Evolutionary conservation across 64 coral and sea anemone genomes (phyloP).

Genomic region (Dendronephthya gigantea): DNA sequence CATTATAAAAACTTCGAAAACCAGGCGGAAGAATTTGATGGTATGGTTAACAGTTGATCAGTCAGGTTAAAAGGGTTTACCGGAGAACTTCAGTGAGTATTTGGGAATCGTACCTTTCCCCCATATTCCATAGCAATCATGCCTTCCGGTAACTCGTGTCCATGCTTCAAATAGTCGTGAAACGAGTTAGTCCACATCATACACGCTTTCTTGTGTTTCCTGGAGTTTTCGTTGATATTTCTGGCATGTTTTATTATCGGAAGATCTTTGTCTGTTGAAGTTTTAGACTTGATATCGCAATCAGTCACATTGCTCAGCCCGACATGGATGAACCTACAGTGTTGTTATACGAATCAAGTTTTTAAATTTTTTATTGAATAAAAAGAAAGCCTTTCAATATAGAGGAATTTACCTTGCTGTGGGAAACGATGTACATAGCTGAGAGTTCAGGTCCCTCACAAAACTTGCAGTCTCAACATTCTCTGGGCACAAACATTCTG

Average conservation of each 20-base stretch:
- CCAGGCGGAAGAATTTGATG: too few species aligned
- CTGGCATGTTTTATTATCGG: not conserved
- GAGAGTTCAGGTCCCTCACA: slow-evolving; percentile 44
- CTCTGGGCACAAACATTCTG: slow-evolving; percentile 54
- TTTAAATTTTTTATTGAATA: not conserved
- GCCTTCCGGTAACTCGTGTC: slow-evolving; percentile 57
- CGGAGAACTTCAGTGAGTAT: too few species aligned
- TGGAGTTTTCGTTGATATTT: slow-evolving; percentile 25
- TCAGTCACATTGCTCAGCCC: slow-evolving; percentile 42
- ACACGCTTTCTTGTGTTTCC: slow-evolving; percentile 42
- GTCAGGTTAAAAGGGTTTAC: too few species aligned
- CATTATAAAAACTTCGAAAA: too few species aligned
- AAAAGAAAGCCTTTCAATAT: not conserved
- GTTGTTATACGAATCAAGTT: not conserved
- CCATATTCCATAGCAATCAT: slow-evolving; percentile 93
- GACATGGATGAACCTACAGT: slow-evolving; percentile 68
- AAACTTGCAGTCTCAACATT: slow-evolving; percentile 50
- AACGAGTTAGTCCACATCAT: slow-evolving; percentile 88
- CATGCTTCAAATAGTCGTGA: slow-evolving; percentile 53
- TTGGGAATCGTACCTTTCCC: slow-evolving; percentile 25
- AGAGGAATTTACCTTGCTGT: slow-evolving; percentile 51
- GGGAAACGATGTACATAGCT: slow-evolving; percentile 64
- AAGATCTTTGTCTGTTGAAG: not conserved
- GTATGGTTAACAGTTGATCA: too few species aligned
- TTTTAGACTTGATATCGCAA: not conserved